Evolutionary conservation across 1,140 invertebrate species (phyloP).

Genomic region (Planococcus citri): DNA sequence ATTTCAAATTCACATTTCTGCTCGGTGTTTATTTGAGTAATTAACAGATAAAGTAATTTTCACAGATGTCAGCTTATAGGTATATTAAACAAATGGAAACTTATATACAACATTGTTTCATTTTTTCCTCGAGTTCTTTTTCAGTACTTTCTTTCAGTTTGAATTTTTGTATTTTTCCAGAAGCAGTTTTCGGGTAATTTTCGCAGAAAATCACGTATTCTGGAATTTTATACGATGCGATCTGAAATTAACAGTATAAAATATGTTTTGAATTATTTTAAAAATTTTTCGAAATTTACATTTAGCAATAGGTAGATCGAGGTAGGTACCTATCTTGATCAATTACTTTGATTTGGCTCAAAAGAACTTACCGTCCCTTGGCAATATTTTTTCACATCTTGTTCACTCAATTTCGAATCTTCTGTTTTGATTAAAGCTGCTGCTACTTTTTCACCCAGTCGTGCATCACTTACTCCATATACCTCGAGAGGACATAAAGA

Average conservation of each 20-base stretch:
- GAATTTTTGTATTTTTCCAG: conserved; percentile 73
- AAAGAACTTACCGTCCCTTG: conserved; percentile 58
- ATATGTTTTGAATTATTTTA: neutral
- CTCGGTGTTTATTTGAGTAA: too few species aligned
- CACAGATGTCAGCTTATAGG: too few species aligned
- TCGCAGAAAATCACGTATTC: conserved; percentile 54
- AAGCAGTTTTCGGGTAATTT: conserved; percentile 65
- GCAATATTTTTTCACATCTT: conserved; percentile 53
- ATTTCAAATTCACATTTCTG: too few species aligned
- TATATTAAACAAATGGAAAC: too few species aligned
- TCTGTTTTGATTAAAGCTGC: conserved; percentile 53
- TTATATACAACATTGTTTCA: too few species aligned
- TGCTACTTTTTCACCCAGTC: conserved; percentile 76
- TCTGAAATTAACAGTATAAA: conserved; percentile 39
- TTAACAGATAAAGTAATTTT: too few species aligned
- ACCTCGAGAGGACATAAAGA: conserved; percentile 37
- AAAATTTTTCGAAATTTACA: too few species aligned
- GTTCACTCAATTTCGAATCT: conserved; percentile 36
- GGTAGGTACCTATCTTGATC: too few species aligned
- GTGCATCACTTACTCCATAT: conserved; percentile 62
- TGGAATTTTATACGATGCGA: conserved; percentile 75
- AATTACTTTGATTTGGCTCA: too few species aligned
- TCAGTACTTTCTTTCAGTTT: conserved; percentile 39
- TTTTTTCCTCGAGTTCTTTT: too few species aligned
- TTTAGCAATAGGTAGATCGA: too few species aligned